phyloP scores from a whole-genome alignment of 2,888 invertebrate species.

The Boloria euphrosyne region DNA sequence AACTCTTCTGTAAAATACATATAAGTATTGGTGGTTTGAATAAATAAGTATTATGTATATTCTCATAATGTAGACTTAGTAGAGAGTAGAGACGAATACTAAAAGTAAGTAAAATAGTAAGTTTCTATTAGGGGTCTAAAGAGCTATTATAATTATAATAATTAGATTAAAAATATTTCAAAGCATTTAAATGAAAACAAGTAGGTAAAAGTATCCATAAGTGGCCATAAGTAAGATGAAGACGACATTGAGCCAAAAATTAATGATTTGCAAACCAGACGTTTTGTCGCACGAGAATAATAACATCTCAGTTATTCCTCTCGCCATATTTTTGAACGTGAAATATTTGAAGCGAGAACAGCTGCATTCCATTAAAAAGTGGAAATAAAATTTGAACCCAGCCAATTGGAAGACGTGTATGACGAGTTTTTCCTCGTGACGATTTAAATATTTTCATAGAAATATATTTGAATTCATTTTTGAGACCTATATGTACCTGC shows the following conservation, averaged over 20 bases:
- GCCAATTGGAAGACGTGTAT: conserved; percentile 19
- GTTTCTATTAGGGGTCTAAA: no score
- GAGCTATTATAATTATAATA: no score
- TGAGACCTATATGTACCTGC: neutral
- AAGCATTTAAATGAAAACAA: neutral
- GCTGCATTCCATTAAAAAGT: conserved; percentile 25
- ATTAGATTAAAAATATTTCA: neutral
- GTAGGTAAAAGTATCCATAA: neutral
- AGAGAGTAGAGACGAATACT: no score
- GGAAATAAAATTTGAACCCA: conserved; percentile 24
- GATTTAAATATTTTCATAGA: conserved; percentile 16
- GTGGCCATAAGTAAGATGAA: conserved; percentile 2
- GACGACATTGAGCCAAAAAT: neutral
- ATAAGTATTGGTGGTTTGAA: no score
- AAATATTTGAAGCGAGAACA: conserved; percentile 28
- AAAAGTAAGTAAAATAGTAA: no score
- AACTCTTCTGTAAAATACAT: no score
- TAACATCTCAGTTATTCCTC: conserved; percentile 24
- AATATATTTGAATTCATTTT: conserved; percentile 9
- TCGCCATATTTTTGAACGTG: conserved; percentile 28
- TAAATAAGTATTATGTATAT: no score
- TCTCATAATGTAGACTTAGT: no score
- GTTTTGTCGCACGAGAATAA: conserved; percentile 20
- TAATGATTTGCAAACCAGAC: conserved; percentile 25
- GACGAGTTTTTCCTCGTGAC: conserved; percentile 9